Conservation (phyloP, 53 echinoderm and acorn worm species). For the Henricia sp. region DNA sequence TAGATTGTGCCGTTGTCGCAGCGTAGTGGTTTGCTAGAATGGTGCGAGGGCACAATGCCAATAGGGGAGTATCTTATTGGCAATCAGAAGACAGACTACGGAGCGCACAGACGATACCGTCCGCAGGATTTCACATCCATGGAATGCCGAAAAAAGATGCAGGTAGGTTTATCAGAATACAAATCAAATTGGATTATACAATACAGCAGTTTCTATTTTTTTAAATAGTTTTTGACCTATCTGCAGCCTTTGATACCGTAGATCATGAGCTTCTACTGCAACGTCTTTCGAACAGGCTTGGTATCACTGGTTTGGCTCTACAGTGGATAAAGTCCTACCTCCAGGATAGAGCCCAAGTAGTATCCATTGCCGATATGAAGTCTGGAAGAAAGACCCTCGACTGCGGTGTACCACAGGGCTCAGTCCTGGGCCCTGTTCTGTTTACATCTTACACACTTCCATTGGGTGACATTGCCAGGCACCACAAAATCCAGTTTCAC, state of each 20-base stretch:
- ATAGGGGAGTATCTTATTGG: constrained; percentile 89
- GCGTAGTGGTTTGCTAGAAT: constrained; percentile 90
- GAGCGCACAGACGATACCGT: constrained; percentile 86
- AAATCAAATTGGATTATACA: no score
- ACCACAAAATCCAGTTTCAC: no score
- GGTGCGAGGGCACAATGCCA: constrained; percentile 98
- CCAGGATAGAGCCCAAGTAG: not conserved
- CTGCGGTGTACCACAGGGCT: not conserved
- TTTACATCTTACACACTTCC: no score
- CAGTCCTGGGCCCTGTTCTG: no score
- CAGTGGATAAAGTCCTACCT: not conserved
- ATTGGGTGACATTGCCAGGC: no score
- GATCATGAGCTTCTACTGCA: not conserved
- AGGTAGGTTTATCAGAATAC: no score
- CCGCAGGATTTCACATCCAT: constrained; percentile 73
- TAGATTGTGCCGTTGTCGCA: constrained; percentile 94
- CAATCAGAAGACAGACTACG: constrained; percentile 66
- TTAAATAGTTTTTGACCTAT: not conserved
- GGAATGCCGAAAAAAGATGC: constrained; percentile 69
- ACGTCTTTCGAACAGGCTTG: not conserved
- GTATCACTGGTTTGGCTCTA: not conserved
- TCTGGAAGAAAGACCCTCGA: not conserved
- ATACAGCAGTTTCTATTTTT: no score
- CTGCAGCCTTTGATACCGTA: not conserved
- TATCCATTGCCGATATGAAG: no score